Conservation (phyloP, 2,113 vertebrate species). For the Clarias gariepinus region DNA sequence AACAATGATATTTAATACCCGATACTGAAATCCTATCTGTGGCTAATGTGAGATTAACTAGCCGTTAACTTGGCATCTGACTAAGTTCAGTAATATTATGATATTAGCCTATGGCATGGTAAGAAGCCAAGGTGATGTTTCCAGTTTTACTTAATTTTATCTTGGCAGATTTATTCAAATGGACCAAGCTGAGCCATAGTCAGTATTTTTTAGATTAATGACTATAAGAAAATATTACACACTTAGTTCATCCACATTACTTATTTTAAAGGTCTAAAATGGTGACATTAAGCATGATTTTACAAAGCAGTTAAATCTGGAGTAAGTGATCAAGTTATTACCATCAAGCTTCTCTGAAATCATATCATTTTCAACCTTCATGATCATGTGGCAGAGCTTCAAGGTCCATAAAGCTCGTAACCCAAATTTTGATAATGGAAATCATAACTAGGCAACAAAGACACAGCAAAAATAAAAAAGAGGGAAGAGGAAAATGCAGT, state of each 20-base stretch:
- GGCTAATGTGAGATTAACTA: not conserved
- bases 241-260: not conserved
- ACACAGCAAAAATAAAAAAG: not conserved
- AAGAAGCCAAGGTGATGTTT: not conserved
- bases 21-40: not conserved
- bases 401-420: not conserved
- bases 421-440: conserved; percentile 35
- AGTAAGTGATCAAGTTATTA: not conserved
- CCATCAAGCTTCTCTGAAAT: not conserved
- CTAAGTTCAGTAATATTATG: not conserved
- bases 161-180: not conserved
- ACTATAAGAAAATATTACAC: not conserved
- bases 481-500: not conserved
- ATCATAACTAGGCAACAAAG: not conserved
- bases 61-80: not conserved
- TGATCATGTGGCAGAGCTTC: not conserved
- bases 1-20: not conserved
- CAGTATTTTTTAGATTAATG: not conserved
- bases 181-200: not conserved
- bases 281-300: not conserved
- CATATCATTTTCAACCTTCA: not conserved
- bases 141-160: not conserved
- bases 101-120: not conserved
- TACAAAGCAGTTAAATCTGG: not conserved
- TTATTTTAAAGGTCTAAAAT: not conserved